Conservation (phyloP, 2,888 invertebrate species). For the Thumatha senex region DNA sequence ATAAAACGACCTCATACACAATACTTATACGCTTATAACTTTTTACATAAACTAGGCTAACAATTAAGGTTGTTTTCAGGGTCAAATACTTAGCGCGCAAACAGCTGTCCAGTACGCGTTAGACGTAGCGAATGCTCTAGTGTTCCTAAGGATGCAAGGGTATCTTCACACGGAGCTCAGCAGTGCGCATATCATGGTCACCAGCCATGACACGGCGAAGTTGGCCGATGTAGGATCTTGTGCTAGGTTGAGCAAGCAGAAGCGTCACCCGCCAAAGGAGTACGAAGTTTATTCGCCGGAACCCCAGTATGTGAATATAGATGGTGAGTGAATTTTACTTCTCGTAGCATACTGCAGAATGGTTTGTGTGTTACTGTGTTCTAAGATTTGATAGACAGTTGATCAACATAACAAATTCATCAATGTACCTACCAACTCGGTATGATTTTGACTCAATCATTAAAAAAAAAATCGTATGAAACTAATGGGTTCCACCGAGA, state of each 20-base stretch:
- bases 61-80: conserved; percentile 41
- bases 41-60: not conserved
- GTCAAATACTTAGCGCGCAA: conserved; percentile 67
- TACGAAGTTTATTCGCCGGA: conserved; percentile 64
- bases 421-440: too few relatives aligned
- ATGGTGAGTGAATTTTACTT: conserved; percentile 48
- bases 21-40: not conserved
- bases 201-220: conserved; percentile 69
- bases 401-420: too few relatives aligned
- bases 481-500: too few relatives aligned
- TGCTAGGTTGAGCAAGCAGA: conserved; percentile 37
- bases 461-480: too few relatives aligned
- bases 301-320: conserved; percentile 75
- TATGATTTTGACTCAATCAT: too few relatives aligned
- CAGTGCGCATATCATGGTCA: conserved; percentile 70
- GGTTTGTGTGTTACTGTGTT: too few relatives aligned
- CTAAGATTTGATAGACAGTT: too few relatives aligned
- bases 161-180: conserved; percentile 73
- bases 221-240: conserved; percentile 71
- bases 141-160: conserved; percentile 76
- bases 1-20: not conserved
- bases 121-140: conserved; percentile 73
- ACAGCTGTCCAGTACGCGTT: conserved; percentile 68
- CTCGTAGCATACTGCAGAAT: not conserved
- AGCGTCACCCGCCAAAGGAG: conserved; percentile 34